Percentiles rank a stretch among this genome's conserved stretches.
These are phyloP conservation scores for Orthosia gracilis DNA, from an alignment of 2,888 invertebrate species.

Conservation along the genomic window DNA sequence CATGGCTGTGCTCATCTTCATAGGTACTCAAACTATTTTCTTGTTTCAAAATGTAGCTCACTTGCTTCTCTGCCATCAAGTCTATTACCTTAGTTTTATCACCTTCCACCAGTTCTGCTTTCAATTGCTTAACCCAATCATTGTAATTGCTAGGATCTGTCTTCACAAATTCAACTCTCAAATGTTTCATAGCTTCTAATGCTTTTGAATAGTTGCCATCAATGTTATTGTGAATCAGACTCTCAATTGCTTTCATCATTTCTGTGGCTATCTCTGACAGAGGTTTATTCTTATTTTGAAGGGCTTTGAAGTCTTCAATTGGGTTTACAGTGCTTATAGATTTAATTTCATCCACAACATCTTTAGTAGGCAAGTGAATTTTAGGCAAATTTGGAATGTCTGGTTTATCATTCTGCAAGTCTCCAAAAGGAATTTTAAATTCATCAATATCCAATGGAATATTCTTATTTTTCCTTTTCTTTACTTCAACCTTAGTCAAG, in stretches of 20 bases:
- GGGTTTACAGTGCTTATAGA: conserved; percentile 92
- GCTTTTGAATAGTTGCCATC: conserved; percentile 84
- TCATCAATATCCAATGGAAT: conserved; percentile 61
- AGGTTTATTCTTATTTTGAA: conserved; percentile 83
- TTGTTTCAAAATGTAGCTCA: conserved; percentile 80
- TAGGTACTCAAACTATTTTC: conserved; percentile 82
- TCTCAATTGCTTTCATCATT: conserved; percentile 84
- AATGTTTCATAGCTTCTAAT: conserved; percentile 79
- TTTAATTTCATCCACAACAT: conserved; percentile 67
- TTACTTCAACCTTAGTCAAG: conserved; percentile 84
- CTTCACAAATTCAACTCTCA: conserved; percentile 82
- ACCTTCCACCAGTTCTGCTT: conserved; percentile 74
- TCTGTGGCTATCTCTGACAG: conserved; percentile 76
- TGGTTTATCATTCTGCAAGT: conserved; percentile 44
- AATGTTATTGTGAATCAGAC: conserved; percentile 81
- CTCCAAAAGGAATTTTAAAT: conserved; percentile 58
- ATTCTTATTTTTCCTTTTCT: conserved; percentile 74
- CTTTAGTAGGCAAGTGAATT: conserved; percentile 74
- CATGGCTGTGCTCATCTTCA: conserved; percentile 77
- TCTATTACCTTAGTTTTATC: conserved; percentile 77
- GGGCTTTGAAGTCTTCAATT: conserved; percentile 90
- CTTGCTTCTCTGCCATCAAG: conserved; percentile 77
- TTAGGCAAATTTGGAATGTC: conserved; percentile 73
- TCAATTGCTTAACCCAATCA: conserved; percentile 83
- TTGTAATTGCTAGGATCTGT: conserved; percentile 82